Conservation (phyloP, 2,113 vertebrate species). For the Camelus bactrianus region DNA sequence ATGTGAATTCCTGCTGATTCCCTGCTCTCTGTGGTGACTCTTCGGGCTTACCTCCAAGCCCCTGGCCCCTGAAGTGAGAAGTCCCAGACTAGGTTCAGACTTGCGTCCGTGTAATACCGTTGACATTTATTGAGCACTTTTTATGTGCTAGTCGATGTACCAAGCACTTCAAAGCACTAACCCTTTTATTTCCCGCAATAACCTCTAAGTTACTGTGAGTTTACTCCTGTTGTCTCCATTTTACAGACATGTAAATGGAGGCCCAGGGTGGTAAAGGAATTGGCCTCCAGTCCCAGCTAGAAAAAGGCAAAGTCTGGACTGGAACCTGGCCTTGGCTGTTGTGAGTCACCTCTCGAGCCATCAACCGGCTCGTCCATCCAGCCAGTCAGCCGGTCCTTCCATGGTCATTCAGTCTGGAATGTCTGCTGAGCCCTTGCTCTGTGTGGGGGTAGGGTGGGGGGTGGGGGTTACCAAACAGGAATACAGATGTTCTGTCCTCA, state of each 20-base stretch:
- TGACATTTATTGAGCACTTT: background rate
- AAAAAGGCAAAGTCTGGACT: background rate
- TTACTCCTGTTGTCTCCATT: background rate
- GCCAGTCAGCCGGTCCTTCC: background rate
- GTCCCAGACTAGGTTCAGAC: background rate
- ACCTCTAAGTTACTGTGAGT: background rate
- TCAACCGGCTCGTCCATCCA: background rate
- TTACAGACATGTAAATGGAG: conserved; percentile 32
- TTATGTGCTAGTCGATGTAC: background rate
- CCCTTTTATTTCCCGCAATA: conserved; percentile 4
- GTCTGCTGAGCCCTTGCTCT: background rate
- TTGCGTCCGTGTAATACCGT: background rate
- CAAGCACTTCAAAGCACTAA: background rate
- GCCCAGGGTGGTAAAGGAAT: background rate
- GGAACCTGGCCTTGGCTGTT: background rate
- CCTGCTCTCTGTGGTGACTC: background rate
- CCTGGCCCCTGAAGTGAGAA: background rate
- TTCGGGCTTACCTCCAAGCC: background rate
- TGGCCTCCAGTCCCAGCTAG: background rate
- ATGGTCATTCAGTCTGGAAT: background rate
- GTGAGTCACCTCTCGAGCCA: background rate
- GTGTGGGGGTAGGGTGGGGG: background rate
- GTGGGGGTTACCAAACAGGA: background rate
- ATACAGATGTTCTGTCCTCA: background rate
- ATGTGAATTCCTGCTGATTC: background rate